Conservation (phyloP, 2,113 vertebrate genomes). For the Motacilla tschutschensis region DNA sequence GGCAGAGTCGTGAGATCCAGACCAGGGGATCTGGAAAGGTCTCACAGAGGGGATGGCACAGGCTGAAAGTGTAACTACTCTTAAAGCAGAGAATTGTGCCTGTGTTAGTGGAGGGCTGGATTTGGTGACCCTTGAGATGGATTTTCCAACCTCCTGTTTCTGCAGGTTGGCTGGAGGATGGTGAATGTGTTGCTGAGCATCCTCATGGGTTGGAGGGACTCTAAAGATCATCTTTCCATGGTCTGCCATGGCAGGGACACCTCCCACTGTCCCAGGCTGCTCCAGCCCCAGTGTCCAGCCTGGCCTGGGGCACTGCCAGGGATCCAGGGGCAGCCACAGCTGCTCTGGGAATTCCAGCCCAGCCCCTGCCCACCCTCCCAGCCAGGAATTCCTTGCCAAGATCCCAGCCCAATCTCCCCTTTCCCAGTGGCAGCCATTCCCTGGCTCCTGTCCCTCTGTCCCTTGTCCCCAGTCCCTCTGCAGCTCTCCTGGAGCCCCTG, state of each 20-base stretch:
- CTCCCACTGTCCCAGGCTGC: fast-evolving
- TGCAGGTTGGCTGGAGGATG: not conserved
- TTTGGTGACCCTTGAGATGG: fast-evolving
- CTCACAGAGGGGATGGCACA: not conserved
- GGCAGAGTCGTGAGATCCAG: not conserved
- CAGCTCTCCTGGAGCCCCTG: not conserved
- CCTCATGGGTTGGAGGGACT: not conserved
- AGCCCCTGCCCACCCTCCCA: fast-evolving
- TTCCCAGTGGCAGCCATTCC: not conserved
- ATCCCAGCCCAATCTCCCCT: not conserved
- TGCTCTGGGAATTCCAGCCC: not conserved
- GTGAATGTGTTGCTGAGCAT: not conserved
- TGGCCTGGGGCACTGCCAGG: not conserved
- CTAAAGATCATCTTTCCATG: fast-evolving
- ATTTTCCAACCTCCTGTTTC: not conserved
- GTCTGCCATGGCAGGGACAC: fast-evolving
- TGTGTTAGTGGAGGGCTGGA: not conserved
- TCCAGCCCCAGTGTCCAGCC: fast-evolving
- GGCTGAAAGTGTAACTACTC: not conserved
- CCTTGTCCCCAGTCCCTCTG: not conserved
- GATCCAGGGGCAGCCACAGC: not conserved
- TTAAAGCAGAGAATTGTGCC: not conserved
- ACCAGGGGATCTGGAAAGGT: not conserved
- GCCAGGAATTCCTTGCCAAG: fast-evolving
- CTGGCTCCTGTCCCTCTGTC: fast-evolving